Evolutionary conservation across 1,140 invertebrate species (phyloP).

Genomic region (Zelostemma sp.): DNA sequence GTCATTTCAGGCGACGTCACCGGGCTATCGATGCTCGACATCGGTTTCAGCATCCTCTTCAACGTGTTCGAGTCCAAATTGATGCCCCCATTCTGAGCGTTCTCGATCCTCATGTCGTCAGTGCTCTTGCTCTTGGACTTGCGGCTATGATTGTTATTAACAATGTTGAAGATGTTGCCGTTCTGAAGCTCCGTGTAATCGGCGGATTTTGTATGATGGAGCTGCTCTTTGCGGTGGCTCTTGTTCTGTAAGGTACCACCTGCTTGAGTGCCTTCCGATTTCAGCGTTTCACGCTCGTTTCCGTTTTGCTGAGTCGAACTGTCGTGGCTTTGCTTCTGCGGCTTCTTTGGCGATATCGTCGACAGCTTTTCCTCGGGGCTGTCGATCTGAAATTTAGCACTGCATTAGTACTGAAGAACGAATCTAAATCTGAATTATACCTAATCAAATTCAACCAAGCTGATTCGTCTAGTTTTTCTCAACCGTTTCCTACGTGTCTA

Average conservation of each 20-base stretch:
- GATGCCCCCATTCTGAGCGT: conserved; percentile 72
- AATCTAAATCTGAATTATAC: no score
- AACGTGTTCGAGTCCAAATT: conserved; percentile 86
- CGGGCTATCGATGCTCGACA: conserved; percentile 88
- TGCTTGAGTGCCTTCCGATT: conserved; percentile 86
- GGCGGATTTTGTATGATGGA: conserved; percentile 80
- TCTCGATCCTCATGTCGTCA: conserved; percentile 82
- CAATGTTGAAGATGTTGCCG: conserved; percentile 74
- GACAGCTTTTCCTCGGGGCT: conserved; percentile 69
- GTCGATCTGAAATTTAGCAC: conserved; percentile 66
- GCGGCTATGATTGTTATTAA: conserved; percentile 78
- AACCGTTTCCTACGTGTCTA: no score
- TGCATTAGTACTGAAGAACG: no score
- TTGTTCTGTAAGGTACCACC: conserved; percentile 77
- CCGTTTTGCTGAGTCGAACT: conserved; percentile 71
- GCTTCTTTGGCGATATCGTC: conserved; percentile 61
- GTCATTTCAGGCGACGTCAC: conserved; percentile 91
- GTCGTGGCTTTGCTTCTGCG: conserved; percentile 70
- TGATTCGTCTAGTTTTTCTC: no score
- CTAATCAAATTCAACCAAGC: no score
- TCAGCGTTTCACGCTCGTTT: conserved; percentile 68
- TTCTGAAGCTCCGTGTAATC: conserved; percentile 81
- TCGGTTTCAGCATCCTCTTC: conserved; percentile 93
- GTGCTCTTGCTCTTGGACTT: conserved; percentile 89
- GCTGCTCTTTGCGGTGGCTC: conserved; percentile 72